Base-by-base conservation (phyloP, 2,888 invertebrate species). In the Torymus aiolomorphi region DNA sequence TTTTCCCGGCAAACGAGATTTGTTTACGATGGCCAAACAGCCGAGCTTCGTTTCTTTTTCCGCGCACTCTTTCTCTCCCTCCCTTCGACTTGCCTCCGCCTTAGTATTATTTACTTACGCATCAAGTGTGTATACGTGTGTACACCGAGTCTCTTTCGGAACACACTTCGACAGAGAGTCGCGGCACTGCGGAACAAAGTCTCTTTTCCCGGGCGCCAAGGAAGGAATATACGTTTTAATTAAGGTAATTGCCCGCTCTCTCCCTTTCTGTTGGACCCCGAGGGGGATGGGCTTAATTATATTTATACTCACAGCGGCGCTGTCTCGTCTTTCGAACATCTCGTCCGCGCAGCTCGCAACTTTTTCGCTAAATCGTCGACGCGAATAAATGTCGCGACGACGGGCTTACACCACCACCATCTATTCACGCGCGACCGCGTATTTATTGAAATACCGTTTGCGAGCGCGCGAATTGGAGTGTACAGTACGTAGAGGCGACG, bases 1-100 rank as follows among this genome's bases (percentile, higher is more conserved):
- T 16, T 61, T 56, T 20, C 59, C 12, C 42, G 18, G 49, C 18
- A 51, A 72, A 54, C 69, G 56, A 72, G 67, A 75, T 76, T 76
- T 80, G 67, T 76, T 67, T 76, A 76, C 71, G 54, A 57, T 59
- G 66, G 52, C 59, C 72, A 78, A 78, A 66, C 66, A 78, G 42
- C 54, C 42, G 12, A 24, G 31, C 31, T 52, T 72, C 52, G 18
- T 13, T 51, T 51, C n/a, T 51, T 69, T 31, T 8, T 3, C 31
- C 31, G 5, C 4, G 14, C 69, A 16, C 8, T 56, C 18, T 49
- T 31, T 63, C 20, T 20, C 24, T 66, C 20, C 16, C 49, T 63
- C n/a, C 10, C 42, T 49, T 63, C n/a, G 5, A 49, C 18, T 16
- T n/a, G n/a, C 16, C 16, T 67, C 51, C 49, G 54, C 24, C 70